Conservation (phyloP, 2,113 vertebrate species). For the Sciurus niger region DNA sequence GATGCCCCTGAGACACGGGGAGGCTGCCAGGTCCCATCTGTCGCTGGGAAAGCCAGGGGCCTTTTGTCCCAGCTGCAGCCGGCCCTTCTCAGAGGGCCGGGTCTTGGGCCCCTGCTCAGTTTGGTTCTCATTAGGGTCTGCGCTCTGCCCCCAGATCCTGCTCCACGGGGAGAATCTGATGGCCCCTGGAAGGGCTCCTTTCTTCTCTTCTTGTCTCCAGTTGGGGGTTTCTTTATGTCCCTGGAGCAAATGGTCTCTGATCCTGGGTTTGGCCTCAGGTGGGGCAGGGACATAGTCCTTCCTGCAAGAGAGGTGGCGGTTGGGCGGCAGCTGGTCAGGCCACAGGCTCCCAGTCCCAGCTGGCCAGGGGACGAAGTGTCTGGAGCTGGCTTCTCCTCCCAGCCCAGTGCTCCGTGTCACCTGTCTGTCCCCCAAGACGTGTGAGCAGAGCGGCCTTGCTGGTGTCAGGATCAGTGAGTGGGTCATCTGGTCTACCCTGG, state of each 20-base stretch:
- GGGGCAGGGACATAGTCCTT: background rate
- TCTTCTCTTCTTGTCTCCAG: slow-evolving; percentile 37
- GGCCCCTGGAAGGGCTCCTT: background rate
- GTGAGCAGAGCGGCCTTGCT: accelerated
- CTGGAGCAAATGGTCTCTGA: background rate
- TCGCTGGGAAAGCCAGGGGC: slow-evolving; percentile 49
- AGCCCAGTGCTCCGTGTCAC: accelerated
- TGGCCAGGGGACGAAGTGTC: background rate
- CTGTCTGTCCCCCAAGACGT: background rate
- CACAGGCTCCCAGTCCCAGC: background rate
- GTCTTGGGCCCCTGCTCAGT: background rate
- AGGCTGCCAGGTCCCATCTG: slow-evolving; percentile 68
- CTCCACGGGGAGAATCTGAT: background rate
- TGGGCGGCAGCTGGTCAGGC: background rate
- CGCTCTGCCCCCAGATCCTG: background rate
- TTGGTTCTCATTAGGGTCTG: slow-evolving; percentile 65
- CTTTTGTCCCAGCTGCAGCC: slow-evolving; percentile 58
- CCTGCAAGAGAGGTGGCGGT: background rate
- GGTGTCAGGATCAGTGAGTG: accelerated
- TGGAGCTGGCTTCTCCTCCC: background rate
- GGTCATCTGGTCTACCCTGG: background rate
- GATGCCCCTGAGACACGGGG: slow-evolving; percentile 71
- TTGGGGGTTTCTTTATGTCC: background rate
- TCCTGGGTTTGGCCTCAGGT: background rate
- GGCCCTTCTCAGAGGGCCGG: background rate